These are phyloP conservation scores for Microctenopoma lineatum DNA, from an alignment of 2,797 vertebrate genomes.

Conservation along the genomic window DNA sequence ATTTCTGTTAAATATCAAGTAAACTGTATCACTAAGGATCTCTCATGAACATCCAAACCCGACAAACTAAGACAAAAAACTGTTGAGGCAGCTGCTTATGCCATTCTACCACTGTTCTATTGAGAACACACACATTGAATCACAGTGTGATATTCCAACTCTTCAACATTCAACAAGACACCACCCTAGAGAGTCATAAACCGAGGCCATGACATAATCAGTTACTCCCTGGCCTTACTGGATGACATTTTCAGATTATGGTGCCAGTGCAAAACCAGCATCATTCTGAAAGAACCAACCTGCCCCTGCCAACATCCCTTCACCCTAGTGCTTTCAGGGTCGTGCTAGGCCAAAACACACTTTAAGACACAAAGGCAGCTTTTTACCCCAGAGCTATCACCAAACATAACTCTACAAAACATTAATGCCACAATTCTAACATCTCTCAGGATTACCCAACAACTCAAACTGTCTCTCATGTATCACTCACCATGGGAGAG, in stretches of 20 bases:
- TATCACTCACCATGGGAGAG: too few species aligned
- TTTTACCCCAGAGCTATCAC: background rate
- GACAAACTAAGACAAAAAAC: background rate
- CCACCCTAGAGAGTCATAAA: slow-evolving; percentile 4
- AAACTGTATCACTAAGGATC: background rate
- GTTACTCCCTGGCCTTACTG: background rate
- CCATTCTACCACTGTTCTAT: background rate
- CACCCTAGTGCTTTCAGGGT: background rate
- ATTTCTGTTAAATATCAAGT: background rate
- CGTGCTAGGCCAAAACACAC: background rate
- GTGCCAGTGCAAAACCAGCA: slow-evolving; percentile 6
- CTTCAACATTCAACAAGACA: background rate
- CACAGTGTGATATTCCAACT: background rate
- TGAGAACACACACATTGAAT: background rate
- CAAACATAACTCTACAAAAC: background rate
- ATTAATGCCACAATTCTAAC: background rate
- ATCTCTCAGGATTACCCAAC: background rate
- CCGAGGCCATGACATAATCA: slow-evolving; percentile 16
- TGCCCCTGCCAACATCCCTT: too few species aligned
- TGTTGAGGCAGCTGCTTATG: background rate
- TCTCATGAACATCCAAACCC: background rate
- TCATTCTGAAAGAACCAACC: background rate
- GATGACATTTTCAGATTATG: slow-evolving; percentile 5
- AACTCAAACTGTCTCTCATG: background rate
- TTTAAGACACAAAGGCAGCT: background rate